phyloP scores from a whole-genome alignment of 2,797 vertebrate species.

The Aplochiton taeniatus region DNA sequence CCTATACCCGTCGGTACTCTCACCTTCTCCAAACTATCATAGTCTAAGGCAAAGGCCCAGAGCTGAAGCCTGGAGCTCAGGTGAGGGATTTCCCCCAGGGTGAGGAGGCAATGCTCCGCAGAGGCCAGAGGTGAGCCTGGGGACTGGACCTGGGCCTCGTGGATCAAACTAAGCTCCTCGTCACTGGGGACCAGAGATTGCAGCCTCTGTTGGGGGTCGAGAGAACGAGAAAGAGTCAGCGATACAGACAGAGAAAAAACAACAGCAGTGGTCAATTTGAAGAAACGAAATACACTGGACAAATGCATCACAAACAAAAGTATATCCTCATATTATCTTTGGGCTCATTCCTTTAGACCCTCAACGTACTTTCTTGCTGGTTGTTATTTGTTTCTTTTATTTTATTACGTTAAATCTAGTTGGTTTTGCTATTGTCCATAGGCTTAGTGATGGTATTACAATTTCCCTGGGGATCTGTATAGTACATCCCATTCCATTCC shows the following conservation, averaged over 20 bases:
- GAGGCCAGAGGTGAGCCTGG: constrained; percentile 57
- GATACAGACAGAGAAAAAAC: background rate
- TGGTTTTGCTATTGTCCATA: too few relatives aligned
- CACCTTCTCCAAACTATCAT: constrained; percentile 76
- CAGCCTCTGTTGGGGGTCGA: constrained; percentile 59
- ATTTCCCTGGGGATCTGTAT: too few relatives aligned
- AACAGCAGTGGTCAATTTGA: too few relatives aligned
- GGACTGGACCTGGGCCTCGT: constrained; percentile 63
- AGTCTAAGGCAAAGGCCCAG: constrained; percentile 78
- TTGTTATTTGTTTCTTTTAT: too few relatives aligned
- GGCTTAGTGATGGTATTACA: too few relatives aligned
- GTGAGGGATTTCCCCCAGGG: constrained; percentile 68
- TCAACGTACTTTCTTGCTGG: too few relatives aligned
- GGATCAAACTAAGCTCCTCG: constrained; percentile 72
- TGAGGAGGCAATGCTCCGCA: constrained; percentile 76
- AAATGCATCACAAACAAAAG: too few relatives aligned
- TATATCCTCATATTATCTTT: too few relatives aligned
- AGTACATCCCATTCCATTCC: too few relatives aligned
- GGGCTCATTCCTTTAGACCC: too few relatives aligned
- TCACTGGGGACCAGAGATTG: constrained; percentile 72
- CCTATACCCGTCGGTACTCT: constrained; percentile 10
- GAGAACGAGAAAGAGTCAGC: background rate
- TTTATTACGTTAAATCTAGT: too few relatives aligned
- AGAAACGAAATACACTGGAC: too few relatives aligned
- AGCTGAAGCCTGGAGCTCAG: constrained; percentile 73